Evolutionary conservation across 2,888 invertebrate genomes (phyloP), one percentile per base, ranked within the genome.

Genomic region (Danaus chrysippus): DNA sequence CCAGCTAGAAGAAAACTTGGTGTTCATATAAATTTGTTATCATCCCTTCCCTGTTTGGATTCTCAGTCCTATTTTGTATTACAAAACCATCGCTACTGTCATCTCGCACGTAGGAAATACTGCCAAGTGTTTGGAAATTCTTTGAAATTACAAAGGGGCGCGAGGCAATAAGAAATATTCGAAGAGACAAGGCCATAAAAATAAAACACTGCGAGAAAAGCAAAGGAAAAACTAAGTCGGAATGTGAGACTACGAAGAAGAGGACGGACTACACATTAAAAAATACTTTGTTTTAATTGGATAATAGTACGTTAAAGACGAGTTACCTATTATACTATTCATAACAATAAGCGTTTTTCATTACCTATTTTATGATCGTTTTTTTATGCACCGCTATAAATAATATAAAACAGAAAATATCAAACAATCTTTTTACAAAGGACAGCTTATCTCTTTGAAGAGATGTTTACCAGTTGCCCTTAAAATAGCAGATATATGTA

Each of bases 131-230:
- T 83, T 72, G 74, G 71, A 70, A 76, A 78, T 79, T 81, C 73
- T 73, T 71, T 68, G 73, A 77, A 78, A 81, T 81, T 77, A 78
- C 76, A 71, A 68, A 61, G 71, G 75, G 73, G 72, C 59, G 71
- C 61, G 73, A 73, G 73, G 77, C 73, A 75, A 73, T 70, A 75
- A 70, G 71, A 81, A 79, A 82, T 82, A 82, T 85, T 82, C 73
- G 76, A 69, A 72, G 79, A 84, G 79, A 84, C 76, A 78, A 70
- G 69, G 71, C 72, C 74, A 80, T 84, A 83, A 86, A 86, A 86
- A 81, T 82, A 84, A 86, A 86, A 83, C 74, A 75, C 75, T 71
- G 70, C 76, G 73, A 76, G 77, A 76, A 72, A 78, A 78, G 75
- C 75, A 73, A 69, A 76, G 72, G 73, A 77, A 77, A 78, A 83